Conservation (phyloP, 1,140 invertebrate species). For the Wiebesia pumilae region DNA sequence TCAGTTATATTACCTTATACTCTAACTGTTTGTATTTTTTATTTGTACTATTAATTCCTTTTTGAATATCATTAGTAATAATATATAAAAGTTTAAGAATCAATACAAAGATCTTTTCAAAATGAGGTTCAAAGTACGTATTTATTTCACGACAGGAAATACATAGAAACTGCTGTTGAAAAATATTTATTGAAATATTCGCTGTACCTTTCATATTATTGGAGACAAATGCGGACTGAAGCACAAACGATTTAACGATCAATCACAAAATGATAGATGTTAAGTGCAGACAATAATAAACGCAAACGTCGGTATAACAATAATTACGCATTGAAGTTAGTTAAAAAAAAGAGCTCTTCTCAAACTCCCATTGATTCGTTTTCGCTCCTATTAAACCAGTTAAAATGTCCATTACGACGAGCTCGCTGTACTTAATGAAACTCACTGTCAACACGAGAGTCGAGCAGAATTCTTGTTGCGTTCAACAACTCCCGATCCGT, state of each 20-base stretch:
- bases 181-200: not conserved
- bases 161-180: not conserved
- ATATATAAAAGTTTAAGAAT: too few relatives aligned
- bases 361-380: not conserved
- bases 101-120: too few relatives aligned
- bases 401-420: not conserved
- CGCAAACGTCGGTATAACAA: not conserved
- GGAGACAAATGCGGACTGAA: not conserved
- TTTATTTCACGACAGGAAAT: not conserved
- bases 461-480: not conserved
- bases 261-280: not conserved
- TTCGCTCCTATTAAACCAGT: constrained; percentile 10
- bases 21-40: too few relatives aligned
- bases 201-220: not conserved
- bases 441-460: constrained; percentile 18
- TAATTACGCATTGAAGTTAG: not conserved
- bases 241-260: not conserved
- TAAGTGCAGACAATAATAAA: not conserved
- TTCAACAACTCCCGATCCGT: not conserved
- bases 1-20: too few relatives aligned
- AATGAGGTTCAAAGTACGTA: not conserved
- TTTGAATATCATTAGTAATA: too few relatives aligned
- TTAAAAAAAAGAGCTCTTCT: not conserved
- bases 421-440: not conserved
- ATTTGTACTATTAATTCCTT: too few relatives aligned